phyloP scores from a whole-genome alignment of 1,140 invertebrate genomes.

The Zaprionus kolodkinae region DNA sequence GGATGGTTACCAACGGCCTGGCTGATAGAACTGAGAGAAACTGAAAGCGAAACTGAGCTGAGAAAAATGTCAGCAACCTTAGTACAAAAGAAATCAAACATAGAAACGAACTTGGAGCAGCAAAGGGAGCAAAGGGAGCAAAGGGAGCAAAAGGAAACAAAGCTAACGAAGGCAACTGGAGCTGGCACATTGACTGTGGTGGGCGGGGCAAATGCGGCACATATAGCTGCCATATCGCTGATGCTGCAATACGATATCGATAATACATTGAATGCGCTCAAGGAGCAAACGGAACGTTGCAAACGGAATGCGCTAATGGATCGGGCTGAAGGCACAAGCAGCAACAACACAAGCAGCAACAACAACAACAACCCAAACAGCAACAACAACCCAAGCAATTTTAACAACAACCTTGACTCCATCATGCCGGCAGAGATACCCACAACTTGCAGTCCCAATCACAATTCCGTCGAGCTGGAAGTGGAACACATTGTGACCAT shows the following conservation, averaged over 20 bases:
- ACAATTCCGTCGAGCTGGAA: constrained; percentile 47
- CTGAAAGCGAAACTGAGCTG: constrained; percentile 24
- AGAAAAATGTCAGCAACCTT: constrained; percentile 64
- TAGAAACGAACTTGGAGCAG: constrained; percentile 36
- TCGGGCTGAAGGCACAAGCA: constrained; percentile 5
- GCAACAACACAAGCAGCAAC: constrained; percentile 1
- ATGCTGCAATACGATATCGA: constrained; percentile 83
- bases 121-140: constrained; percentile 8
- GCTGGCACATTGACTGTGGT: constrained; percentile 17
- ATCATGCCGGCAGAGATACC: constrained; percentile 23
- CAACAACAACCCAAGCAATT: not conserved
- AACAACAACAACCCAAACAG: constrained; percentile 8
- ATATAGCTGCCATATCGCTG: constrained; percentile 72
- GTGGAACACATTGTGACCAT: constrained; percentile 40
- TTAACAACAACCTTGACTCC: not conserved
- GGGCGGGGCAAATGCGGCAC: constrained; percentile 48
- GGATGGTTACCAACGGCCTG: not conserved
- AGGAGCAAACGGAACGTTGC: constrained; percentile 58
- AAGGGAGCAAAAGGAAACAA: not conserved
- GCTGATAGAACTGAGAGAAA: not conserved
- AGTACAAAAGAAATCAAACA: constrained; percentile 55
- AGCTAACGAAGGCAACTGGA: not conserved
- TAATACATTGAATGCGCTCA: constrained; percentile 81
- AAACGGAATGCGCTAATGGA: constrained; percentile 52
- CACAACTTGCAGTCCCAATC: constrained; percentile 1